Evolutionary conservation across 1,140 invertebrate genomes (phyloP).

Genomic region (Penaeus japonicus): DNA sequence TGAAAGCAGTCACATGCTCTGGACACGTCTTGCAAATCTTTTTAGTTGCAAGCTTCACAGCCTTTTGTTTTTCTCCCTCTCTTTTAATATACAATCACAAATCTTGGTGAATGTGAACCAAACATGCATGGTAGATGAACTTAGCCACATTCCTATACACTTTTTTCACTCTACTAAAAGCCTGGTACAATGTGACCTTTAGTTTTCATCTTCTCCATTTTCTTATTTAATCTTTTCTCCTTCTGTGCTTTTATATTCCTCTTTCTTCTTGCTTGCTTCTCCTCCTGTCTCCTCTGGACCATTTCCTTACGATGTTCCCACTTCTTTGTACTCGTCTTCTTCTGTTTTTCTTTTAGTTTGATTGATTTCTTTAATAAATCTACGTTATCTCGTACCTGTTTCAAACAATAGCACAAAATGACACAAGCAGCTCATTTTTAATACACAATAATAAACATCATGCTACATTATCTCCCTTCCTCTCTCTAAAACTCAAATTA

Average conservation of each 20-base stretch:
- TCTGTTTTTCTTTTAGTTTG: slow-evolving; percentile 21
- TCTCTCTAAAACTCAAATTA: no score
- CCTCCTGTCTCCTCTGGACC: slow-evolving; percentile 16
- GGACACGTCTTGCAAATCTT: no score
- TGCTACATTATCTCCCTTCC: no score
- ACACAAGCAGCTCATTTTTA: no score
- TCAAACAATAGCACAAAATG: background rate
- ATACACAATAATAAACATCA: no score
- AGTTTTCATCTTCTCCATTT: slow-evolving; percentile 40
- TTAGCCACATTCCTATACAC: background rate
- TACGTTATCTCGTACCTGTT: slow-evolving; percentile 27
- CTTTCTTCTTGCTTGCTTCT: background rate
- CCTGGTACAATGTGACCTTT: slow-evolving; percentile 48
- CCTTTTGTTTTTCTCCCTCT: background rate
- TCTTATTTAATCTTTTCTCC: slow-evolving; percentile 17
- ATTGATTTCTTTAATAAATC: slow-evolving; percentile 33
- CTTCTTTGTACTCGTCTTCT: slow-evolving; percentile 36
- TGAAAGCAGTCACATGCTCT: no score
- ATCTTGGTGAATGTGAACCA: background rate
- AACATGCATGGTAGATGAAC: no score
- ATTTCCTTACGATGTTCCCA: slow-evolving; percentile 27
- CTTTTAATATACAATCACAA: background rate
- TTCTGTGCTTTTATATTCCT: slow-evolving; percentile 27
- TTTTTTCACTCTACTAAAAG: background rate
- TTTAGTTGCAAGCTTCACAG: no score